Conservation (phyloP, 2,888 invertebrate genomes). For the Pammene aurita region DNA sequence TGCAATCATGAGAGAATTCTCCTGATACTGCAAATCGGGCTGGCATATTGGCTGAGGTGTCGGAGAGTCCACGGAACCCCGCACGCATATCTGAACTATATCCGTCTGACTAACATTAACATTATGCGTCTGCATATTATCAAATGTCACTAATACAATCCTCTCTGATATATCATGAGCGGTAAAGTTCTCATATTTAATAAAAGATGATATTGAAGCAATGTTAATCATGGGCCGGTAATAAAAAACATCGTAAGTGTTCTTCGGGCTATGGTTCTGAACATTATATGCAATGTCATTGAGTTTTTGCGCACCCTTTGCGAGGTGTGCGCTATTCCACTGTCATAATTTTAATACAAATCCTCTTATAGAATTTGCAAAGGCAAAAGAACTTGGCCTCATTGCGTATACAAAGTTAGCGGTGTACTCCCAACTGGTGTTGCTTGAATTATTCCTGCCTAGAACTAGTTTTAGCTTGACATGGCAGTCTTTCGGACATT, state of each 20-base stretch:
- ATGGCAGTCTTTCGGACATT: slow-evolving; percentile 87
- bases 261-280: slow-evolving; percentile 77
- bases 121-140: slow-evolving; percentile 87
- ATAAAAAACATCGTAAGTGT: slow-evolving; percentile 71
- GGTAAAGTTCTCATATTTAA: slow-evolving; percentile 76
- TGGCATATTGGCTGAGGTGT: slow-evolving; percentile 84
- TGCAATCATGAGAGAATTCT: slow-evolving; percentile 87
- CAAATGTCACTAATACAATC: slow-evolving; percentile 90
- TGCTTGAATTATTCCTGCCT: slow-evolving; percentile 79
- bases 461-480: slow-evolving; percentile 84
- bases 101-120: slow-evolving; percentile 92
- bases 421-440: slow-evolving; percentile 84
- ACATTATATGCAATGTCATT: slow-evolving; percentile 73
- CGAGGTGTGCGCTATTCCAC: slow-evolving; percentile 85
- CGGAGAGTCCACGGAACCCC: slow-evolving; percentile 64
- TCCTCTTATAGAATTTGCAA: slow-evolving; percentile 85
- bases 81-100: slow-evolving; percentile 87
- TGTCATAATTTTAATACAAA: slow-evolving; percentile 93
- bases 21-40: slow-evolving; percentile 88
- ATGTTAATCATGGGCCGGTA: slow-evolving; percentile 67
- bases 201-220: slow-evolving; percentile 72
- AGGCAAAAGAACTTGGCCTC: slow-evolving; percentile 87
- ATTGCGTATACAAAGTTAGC: slow-evolving; percentile 87
- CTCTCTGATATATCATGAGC: slow-evolving; percentile 86
- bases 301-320: slow-evolving; percentile 77